Percentiles rank a stretch among this genome's conserved stretches.
Evolutionary conservation across 2,113 vertebrate genomes (phyloP).

Genomic region (Willisornis vidua): DNA sequence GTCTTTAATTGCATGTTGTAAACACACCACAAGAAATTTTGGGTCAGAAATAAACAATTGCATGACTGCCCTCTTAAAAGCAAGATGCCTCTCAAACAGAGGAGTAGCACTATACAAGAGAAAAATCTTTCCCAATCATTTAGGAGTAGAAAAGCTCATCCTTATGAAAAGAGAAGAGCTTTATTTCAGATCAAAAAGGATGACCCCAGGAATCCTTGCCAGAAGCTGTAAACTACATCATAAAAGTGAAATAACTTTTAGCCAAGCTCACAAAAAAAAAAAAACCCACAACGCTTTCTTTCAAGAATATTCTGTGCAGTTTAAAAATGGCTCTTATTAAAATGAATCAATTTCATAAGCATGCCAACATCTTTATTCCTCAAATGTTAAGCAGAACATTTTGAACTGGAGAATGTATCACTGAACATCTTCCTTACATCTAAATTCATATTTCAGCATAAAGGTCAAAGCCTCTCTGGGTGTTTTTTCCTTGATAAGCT

Average conservation of each 20-base stretch:
- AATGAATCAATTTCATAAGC: slow-evolving; percentile 29
- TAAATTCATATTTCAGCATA: slow-evolving; percentile 29
- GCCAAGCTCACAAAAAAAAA: neutral
- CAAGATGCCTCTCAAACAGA: neutral
- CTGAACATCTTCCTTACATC: neutral
- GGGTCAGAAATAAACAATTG: neutral
- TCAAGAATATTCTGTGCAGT: neutral
- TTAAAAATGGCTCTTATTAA: neutral
- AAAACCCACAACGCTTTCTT: neutral
- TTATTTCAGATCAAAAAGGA: neutral
- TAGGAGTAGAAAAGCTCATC: neutral
- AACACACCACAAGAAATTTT: neutral
- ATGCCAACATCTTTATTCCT: neutral
- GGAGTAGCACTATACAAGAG: neutral
- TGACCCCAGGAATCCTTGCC: slow-evolving; percentile 6
- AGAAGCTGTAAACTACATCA: slow-evolving; percentile 8
- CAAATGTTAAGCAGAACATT: slow-evolving; percentile 49
- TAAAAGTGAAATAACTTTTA: slow-evolving; percentile 25
- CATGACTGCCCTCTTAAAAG: neutral
- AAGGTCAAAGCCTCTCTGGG: slow-evolving; percentile 36
- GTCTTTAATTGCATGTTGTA: neutral
- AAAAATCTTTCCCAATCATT: neutral
- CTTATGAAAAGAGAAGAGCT: neutral
- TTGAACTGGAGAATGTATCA: neutral
- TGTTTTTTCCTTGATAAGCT: slow-evolving; percentile 18